Conservation (phyloP, 2,113 vertebrate species). For the Lophius piscatorius region DNA sequence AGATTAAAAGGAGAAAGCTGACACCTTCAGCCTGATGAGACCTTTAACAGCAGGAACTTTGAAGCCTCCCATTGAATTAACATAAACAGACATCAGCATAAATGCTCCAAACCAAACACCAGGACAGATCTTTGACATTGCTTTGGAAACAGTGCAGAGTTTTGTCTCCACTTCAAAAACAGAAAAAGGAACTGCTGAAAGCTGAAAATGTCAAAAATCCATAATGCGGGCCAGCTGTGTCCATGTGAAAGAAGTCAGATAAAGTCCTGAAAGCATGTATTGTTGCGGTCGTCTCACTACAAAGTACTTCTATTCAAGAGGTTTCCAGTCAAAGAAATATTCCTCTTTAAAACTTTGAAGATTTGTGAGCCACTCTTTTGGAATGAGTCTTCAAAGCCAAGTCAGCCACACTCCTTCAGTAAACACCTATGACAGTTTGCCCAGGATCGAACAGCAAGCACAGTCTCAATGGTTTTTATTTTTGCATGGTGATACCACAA, state of each 20-base stretch:
- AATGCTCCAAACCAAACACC: constrained; percentile 8
- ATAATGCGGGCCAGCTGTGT: background rate
- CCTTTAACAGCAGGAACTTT: constrained; percentile 23
- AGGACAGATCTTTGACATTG: constrained; percentile 18
- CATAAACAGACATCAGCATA: background rate
- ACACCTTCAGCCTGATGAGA: constrained; percentile 33
- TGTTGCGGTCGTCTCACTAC: constrained; percentile 27
- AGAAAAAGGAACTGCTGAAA: background rate
- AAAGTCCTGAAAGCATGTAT: constrained; percentile 7
- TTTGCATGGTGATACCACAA: too few relatives aligned
- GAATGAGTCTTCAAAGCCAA: constrained; percentile 45
- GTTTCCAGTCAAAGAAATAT: constrained; percentile 45
- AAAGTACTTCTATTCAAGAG: constrained; percentile 49
- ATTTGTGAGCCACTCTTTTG: constrained; percentile 47
- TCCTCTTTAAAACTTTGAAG: constrained; percentile 44
- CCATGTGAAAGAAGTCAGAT: constrained; percentile 37
- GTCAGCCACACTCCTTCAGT: constrained; percentile 43
- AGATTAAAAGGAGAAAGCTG: constrained; percentile 4
- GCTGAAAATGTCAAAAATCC: constrained; percentile 6
- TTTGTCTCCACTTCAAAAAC: background rate
- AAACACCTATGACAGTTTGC: constrained; percentile 53
- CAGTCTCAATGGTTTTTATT: background rate
- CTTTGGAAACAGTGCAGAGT: constrained; percentile 8
- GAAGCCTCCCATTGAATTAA: constrained; percentile 10
- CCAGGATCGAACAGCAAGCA: constrained; percentile 29